Evolutionary conservation across 2,888 invertebrate genomes (phyloP).

Genomic region (Thymelicus lineola): DNA sequence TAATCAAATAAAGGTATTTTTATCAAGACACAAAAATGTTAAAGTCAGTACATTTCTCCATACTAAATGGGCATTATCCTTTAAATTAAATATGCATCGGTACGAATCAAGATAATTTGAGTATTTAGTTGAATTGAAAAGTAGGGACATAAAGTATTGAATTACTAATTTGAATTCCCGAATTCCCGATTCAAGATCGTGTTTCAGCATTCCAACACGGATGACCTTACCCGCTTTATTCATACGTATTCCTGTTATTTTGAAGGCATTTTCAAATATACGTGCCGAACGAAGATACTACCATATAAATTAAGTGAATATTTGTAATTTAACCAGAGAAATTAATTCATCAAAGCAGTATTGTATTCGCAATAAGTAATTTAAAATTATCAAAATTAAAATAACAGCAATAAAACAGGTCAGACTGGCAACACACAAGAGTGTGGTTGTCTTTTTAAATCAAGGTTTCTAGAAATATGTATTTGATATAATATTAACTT

Average conservation of each 20-base stretch:
- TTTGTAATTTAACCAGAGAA: not conserved
- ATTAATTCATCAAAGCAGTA: not conserved
- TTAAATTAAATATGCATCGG: too few relatives aligned
- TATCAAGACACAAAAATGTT: too few relatives aligned
- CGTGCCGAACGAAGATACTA: not conserved
- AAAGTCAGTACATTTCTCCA: too few relatives aligned
- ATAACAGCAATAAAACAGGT: too few relatives aligned
- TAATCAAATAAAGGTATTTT: too few relatives aligned
- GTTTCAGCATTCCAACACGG: conserved; percentile 8
- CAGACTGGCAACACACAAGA: too few relatives aligned
- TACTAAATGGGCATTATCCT: too few relatives aligned
- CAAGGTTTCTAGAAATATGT: too few relatives aligned
- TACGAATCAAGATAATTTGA: not conserved
- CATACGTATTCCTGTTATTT: conserved; percentile 9
- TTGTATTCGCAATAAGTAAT: too few relatives aligned
- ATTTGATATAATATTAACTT: too few relatives aligned
- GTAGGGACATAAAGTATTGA: not conserved
- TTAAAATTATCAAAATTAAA: too few relatives aligned
- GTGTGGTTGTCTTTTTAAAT: too few relatives aligned
- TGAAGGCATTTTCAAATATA: not conserved
- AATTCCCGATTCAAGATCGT: not conserved
- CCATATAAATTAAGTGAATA: not conserved
- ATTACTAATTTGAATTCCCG: not conserved
- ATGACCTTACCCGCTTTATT: not conserved
- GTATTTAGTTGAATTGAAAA: conserved; percentile 8